Evolutionary conservation across 2,888 invertebrate species (phyloP).

Genomic region (Andrena bicolor): DNA sequence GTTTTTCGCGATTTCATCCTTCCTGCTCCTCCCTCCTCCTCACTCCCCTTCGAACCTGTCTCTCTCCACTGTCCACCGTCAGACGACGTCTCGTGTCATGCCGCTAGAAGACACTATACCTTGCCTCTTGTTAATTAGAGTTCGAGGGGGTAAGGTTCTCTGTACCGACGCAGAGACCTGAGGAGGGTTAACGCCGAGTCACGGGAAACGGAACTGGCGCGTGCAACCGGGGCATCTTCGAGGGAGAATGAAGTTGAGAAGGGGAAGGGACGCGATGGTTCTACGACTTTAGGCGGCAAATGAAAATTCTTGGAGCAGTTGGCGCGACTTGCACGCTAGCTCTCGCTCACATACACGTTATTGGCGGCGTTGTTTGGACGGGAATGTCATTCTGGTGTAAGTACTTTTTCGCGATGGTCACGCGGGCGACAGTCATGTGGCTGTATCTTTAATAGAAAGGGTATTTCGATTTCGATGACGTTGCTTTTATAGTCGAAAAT

Average conservation of each 20-base stretch:
- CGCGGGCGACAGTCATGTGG: neutral
- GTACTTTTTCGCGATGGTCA: slow-evolving; percentile 32
- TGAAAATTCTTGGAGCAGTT: slow-evolving; percentile 63
- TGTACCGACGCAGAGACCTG: neutral
- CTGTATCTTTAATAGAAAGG: slow-evolving; percentile 35
- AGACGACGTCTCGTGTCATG: no score
- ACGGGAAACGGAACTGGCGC: neutral
- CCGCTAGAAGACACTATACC: no score
- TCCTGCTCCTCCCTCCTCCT: neutral
- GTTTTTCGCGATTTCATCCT: neutral
- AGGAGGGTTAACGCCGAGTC: slow-evolving; percentile 21
- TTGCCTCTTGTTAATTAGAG: no score
- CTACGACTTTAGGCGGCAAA: slow-evolving; percentile 53
- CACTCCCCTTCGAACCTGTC: neutral
- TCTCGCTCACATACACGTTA: slow-evolving; percentile 22
- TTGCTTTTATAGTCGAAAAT: neutral
- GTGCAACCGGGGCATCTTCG: neutral
- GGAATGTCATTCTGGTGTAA: slow-evolving; percentile 42
- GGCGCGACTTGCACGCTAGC: slow-evolving; percentile 37
- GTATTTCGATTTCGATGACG: neutral
- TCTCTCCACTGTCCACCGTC: neutral
- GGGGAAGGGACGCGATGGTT: slow-evolving; percentile 31
- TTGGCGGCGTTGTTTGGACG: slow-evolving; percentile 36
- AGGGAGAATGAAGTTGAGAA: neutral
- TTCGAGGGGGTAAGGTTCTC: no score